phyloP scores from a whole-genome alignment of 23 tunicate species.

The Ciona savignyi region DNA sequence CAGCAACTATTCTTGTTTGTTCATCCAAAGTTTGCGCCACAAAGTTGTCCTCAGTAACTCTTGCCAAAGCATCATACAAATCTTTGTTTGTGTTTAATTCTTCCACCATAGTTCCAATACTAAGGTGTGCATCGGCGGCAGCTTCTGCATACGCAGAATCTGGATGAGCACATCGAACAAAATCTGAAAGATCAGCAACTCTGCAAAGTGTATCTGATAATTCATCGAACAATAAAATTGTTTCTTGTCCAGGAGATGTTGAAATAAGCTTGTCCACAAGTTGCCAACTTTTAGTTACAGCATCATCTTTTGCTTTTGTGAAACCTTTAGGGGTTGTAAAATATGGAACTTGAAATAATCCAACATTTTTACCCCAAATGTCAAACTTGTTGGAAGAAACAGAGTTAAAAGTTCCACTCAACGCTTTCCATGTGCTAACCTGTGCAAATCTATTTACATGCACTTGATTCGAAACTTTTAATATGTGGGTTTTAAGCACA shows the following conservation, averaged over 20 bases:
- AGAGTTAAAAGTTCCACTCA: conserved; percentile 55
- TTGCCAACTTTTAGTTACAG: conserved; percentile 47
- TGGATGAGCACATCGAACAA: conserved; percentile 87
- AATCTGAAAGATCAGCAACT: conserved; percentile 89
- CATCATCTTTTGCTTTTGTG: conserved; percentile 52
- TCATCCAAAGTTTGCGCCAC: conserved; percentile 50
- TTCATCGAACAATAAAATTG: conserved; percentile 69
- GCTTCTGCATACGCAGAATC: conserved; percentile 53
- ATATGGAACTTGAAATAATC: conserved; percentile 55
- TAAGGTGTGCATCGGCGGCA: conserved; percentile 81
- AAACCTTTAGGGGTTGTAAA: conserved; percentile 66
- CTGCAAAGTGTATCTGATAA: conserved; percentile 82
- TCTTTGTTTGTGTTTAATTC: conserved; percentile 69
- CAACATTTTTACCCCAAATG: conserved; percentile 63
- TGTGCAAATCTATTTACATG: no score
- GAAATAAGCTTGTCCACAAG: conserved; percentile 48
- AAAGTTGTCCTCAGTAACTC: conserved; percentile 30
- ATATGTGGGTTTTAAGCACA: no score
- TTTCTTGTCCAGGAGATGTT: conserved; percentile 66
- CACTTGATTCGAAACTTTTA: no score
- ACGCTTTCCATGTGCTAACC: no score
- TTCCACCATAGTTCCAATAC: conserved; percentile 88
- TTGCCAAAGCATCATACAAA: conserved; percentile 32
- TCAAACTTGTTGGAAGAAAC: conserved; percentile 48
- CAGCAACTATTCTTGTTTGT: conserved; percentile 77